Base-by-base conservation (phyloP, 2,888 invertebrate genomes). In the Oasisia sp. region DNA sequence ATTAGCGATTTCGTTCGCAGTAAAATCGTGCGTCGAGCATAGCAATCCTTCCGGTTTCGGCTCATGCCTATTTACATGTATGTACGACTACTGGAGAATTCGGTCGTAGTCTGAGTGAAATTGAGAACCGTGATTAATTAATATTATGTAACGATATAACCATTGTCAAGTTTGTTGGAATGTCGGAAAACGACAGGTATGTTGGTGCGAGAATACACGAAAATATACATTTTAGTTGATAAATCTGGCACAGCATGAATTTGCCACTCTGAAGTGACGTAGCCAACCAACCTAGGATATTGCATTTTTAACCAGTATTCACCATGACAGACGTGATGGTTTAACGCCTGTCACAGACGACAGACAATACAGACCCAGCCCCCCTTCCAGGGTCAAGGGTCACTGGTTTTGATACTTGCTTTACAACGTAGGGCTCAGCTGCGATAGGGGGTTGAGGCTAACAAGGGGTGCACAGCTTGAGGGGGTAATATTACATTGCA, bases 401-500 rank as follows among this genome's bases (percentile, higher is more conserved):
- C n/a, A 74, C 74, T 27, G 74, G 74, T 74, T 74, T 74, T 74
- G 74, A 74, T 74, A 74, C 19, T 74, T 74, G 74, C 74, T 74
- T 74, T 74, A 74, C 74, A 74, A 74, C n/a, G 27, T 74, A 74
- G 74, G 74, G 74, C 74, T 74, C 27, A n/a, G 74, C 74, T 74
- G 74, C 74, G 74, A 74, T 74, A 74, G 74, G 27, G 74, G 27
- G 27, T 74, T 74, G 74, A n/a, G 27, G 27, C 7, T 74, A 74
- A 74, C 74, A 27, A 74, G 19, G 27, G 74, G 27, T 74, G 74
- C 74, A 74, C 74, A 74, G 74, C 74, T 74, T 74, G 74, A 74
- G 27, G 74, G 27, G 74, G 74, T 27, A 74, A 74, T 74, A 74
- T 7, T 74, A 74, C 74, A 27, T 74, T 74, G 74, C 74, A 74